These are phyloP conservation scores for Clarias pachynema DNA, from an alignment of 2,797 vertebrate genomes.

Conservation along the genomic window DNA sequence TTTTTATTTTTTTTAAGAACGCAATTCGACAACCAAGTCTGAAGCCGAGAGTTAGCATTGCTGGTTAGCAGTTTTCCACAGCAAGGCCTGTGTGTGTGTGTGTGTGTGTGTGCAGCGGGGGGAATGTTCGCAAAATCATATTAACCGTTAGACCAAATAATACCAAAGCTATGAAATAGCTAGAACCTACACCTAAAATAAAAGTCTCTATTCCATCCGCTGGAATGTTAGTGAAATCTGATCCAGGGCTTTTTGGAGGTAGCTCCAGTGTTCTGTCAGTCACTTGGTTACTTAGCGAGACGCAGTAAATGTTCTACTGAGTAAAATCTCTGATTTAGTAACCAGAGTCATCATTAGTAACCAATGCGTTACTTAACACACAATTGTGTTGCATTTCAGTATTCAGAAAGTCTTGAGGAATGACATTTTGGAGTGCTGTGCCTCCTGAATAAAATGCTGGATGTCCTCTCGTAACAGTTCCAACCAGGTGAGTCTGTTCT, in stretches of 20 bases:
- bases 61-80: not conserved
- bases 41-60: not conserved
- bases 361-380: not conserved
- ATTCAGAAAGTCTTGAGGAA: slow-evolving; percentile 74
- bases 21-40: not conserved
- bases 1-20: not conserved
- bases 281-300: not conserved
- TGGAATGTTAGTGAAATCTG: not conserved
- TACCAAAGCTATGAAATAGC: not conserved
- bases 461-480: slow-evolving; percentile 73
- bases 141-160: not conserved
- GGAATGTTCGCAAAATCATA: not conserved
- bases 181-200: not conserved
- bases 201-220: not conserved
- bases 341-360: not conserved
- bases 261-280: not conserved
- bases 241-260: not conserved
- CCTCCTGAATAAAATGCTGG: slow-evolving; percentile 80
- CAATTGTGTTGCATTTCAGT: slow-evolving; percentile 53
- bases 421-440: slow-evolving; percentile 77
- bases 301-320: not conserved
- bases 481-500: slow-evolving; percentile 65
- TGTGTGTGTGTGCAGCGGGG: not conserved
- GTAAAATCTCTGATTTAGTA: not conserved
- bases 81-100: slow-evolving; percentile 16